phyloP scores from a whole-genome alignment of 1,140 invertebrate genomes.

The Gonioctena quinquepunctata region DNA sequence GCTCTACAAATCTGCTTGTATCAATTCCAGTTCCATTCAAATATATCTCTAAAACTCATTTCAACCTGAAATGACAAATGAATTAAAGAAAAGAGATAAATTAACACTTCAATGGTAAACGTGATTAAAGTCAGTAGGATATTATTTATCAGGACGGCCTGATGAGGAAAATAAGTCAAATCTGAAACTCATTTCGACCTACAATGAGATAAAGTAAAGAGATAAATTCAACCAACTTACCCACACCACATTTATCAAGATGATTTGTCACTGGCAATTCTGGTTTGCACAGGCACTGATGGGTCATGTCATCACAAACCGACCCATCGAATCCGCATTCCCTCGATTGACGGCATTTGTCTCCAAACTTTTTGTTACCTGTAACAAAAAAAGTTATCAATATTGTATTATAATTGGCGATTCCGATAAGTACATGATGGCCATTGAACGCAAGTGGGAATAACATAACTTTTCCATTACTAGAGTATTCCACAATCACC shows the following conservation, averaged over 20 bases:
- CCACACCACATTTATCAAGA: slow-evolving; percentile 80
- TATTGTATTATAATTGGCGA: neutral
- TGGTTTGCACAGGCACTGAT: slow-evolving; percentile 71
- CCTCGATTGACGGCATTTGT: slow-evolving; percentile 67
- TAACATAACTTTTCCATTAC: neutral
- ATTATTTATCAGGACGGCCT: too few relatives aligned
- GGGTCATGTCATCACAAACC: slow-evolving; percentile 68
- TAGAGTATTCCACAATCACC: neutral
- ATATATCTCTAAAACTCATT: too few relatives aligned
- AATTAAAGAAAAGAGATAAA: too few relatives aligned
- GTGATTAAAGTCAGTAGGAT: too few relatives aligned
- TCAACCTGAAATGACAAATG: too few relatives aligned
- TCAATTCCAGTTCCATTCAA: too few relatives aligned
- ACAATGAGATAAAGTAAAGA: too few relatives aligned
- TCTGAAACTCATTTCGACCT: too few relatives aligned
- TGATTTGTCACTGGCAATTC: slow-evolving; percentile 77
- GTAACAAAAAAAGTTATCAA: slow-evolving; percentile 25
- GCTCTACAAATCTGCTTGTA: too few relatives aligned
- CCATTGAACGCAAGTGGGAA: neutral
- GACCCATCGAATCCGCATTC: slow-evolving; percentile 77
- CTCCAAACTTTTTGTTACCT: slow-evolving; percentile 67
- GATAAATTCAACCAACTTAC: too few relatives aligned
- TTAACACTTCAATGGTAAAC: too few relatives aligned
- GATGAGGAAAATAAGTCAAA: too few relatives aligned
- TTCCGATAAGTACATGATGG: neutral